Conservation (phyloP, 2,797 vertebrate species). For the Liparis tanakae region DNA sequence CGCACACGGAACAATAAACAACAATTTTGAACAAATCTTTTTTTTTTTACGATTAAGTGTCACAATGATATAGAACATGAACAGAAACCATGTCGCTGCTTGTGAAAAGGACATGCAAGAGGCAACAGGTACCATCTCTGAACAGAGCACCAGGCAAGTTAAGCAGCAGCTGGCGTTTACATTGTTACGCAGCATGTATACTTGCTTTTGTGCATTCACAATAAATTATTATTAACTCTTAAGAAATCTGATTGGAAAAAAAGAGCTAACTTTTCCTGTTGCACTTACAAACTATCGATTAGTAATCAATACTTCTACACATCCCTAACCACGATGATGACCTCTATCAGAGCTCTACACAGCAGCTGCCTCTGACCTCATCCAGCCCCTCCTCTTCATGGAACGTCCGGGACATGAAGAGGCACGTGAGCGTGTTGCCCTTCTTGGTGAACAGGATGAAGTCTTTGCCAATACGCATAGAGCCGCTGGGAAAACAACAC, state of each 20-base stretch:
- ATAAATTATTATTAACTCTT: not conserved
- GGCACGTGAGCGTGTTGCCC: constrained; percentile 89
- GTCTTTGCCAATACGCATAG: constrained; percentile 99
- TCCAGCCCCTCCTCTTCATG: constrained; percentile 98
- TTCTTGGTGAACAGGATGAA: constrained; percentile 99
- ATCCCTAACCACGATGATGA: not conserved
- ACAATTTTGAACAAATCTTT: not conserved
- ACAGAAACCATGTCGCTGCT: not conserved
- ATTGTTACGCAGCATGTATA: not conserved
- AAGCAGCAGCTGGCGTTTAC: not conserved
- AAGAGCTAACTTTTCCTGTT: not conserved
- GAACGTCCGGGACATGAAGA: constrained; percentile 96
- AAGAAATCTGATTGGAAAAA: not conserved
- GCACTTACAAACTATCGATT: not conserved
- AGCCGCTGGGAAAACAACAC: constrained; percentile 85
- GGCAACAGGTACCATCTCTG: not conserved
- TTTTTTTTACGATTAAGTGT: not conserved
- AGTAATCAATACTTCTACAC: not conserved
- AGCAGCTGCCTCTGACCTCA: constrained; percentile 84
- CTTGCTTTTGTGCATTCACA: constrained; percentile 1
- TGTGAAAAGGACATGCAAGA: not conserved
- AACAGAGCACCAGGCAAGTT: not conserved
- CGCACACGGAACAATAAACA: not conserved
- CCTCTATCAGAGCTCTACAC: not conserved
- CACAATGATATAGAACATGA: not conserved